Percentiles rank a stretch among this genome's conserved stretches.
phyloP scores from a whole-genome alignment of 2,797 vertebrate genomes.

The Galagoides demidoff region DNA sequence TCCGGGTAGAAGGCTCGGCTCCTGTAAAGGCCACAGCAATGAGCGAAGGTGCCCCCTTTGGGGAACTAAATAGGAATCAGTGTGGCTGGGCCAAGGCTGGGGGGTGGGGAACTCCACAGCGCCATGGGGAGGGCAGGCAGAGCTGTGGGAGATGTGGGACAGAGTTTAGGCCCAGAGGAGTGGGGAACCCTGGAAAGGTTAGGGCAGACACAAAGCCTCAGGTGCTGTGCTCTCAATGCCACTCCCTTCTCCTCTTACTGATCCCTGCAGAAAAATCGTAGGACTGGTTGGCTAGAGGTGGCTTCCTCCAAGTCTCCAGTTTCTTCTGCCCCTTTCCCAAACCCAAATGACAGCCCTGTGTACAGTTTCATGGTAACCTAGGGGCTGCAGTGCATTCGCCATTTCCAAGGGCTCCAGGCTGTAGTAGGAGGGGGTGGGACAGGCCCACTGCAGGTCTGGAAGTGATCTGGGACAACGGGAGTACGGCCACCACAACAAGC shows the following conservation, averaged over 20 bases:
- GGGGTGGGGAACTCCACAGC: neutral
- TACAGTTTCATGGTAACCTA: slow-evolving; percentile 62
- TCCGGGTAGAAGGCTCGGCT: neutral
- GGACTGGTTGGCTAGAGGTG: slow-evolving; percentile 7
- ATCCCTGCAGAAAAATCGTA: neutral
- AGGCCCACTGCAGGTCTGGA: slow-evolving; percentile 35
- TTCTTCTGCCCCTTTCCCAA: neutral
- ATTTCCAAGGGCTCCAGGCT: neutral
- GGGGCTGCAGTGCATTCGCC: slow-evolving; percentile 48
- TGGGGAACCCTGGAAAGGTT: neutral
- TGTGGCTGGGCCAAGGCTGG: neutral
- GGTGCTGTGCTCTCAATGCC: neutral
- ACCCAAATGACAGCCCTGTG: slow-evolving; percentile 39
- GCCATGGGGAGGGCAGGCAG: neutral
- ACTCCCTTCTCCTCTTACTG: neutral
- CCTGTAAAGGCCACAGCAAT: neutral
- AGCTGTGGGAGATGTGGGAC: too few relatives aligned
- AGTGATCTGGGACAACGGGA: neutral
- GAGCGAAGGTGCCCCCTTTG: neutral
- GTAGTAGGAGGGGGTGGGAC: slow-evolving; percentile 37
- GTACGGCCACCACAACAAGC: neutral
- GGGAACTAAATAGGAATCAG: neutral
- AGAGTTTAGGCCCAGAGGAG: neutral
- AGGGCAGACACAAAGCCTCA: neutral
- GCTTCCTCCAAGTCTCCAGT: neutral